These are phyloP conservation scores for Mandrillus leucophaeus DNA, from an alignment of 2,113 vertebrate genomes.

Conservation along the genomic window DNA sequence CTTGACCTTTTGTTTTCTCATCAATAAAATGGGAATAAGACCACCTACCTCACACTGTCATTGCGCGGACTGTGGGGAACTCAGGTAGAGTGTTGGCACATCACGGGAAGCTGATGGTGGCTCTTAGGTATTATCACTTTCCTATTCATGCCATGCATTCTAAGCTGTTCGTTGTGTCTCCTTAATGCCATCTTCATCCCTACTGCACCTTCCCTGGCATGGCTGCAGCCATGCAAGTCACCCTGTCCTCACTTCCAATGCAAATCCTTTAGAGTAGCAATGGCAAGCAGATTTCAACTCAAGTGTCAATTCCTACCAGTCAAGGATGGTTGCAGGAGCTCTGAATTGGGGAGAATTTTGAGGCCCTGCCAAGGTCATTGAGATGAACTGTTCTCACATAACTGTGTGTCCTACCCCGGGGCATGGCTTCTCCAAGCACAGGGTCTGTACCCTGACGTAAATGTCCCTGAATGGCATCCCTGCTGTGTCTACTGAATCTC, in stretches of 20 bases:
- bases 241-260: neutral
- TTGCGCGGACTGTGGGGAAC: rapidly evolving
- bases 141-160: rapidly evolving
- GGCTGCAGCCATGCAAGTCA: rapidly evolving
- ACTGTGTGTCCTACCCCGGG: neutral
- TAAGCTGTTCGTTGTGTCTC: neutral
- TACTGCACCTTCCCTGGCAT: neutral
- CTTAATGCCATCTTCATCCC: neutral
- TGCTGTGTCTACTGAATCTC: neutral
- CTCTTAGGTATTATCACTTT: neutral
- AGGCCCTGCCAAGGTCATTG: neutral
- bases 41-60: rapidly evolving
- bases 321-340: neutral
- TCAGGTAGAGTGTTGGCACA: rapidly evolving
- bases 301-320: neutral
- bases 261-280: neutral
- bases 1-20: neutral
- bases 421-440: neutral
- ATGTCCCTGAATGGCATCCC: neutral
- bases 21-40: neutral
- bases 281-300: neutral
- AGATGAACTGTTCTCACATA: too few relatives aligned
- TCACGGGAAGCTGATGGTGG: rapidly evolving
- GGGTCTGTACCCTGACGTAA: too few relatives aligned
- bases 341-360: neutral